A percentile compares a stretch with the other conserved stretches of the same genome.
These are phyloP conservation scores for Tauraco hartlaubi DNA, from an alignment of 2,797 vertebrate species.

Conservation along the genomic window DNA sequence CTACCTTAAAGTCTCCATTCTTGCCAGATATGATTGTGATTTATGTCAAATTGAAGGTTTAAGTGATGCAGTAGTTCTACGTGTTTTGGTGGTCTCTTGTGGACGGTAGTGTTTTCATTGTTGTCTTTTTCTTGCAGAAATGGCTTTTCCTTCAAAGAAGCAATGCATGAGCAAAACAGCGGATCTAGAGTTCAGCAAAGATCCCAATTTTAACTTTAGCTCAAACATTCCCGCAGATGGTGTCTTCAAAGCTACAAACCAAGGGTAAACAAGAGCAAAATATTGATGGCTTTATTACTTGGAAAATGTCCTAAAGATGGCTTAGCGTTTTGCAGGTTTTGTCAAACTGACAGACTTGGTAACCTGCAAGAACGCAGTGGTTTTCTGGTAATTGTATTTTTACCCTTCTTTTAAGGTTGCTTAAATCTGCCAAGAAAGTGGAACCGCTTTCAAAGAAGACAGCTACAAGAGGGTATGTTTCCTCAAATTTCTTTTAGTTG, in stretches of 20 bases:
- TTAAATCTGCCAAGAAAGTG: slow-evolving; percentile 42
- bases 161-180: slow-evolving; percentile 40
- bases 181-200: slow-evolving; percentile 28
- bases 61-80: not conserved
- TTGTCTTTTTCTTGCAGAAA: slow-evolving; percentile 58
- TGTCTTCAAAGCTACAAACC: slow-evolving; percentile 47
- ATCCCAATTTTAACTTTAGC: slow-evolving; percentile 32
- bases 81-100: accelerated
- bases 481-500: not conserved
- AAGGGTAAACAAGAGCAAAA: slow-evolving; percentile 48
- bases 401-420: not conserved
- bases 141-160: slow-evolving; percentile 61
- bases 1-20: not conserved
- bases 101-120: not conserved
- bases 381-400: not conserved
- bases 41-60: not conserved
- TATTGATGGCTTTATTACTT: not conserved
- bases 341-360: not conserved
- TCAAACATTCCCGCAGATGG: not conserved
- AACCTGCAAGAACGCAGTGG: not conserved
- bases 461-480: slow-evolving; percentile 24
- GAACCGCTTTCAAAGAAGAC: not conserved
- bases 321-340: not conserved
- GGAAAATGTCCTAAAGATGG: not conserved
- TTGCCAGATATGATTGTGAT: not conserved